Evolutionary conservation across 2,888 invertebrate species (phyloP).

Genomic region (Agriopis leucophaearia): DNA sequence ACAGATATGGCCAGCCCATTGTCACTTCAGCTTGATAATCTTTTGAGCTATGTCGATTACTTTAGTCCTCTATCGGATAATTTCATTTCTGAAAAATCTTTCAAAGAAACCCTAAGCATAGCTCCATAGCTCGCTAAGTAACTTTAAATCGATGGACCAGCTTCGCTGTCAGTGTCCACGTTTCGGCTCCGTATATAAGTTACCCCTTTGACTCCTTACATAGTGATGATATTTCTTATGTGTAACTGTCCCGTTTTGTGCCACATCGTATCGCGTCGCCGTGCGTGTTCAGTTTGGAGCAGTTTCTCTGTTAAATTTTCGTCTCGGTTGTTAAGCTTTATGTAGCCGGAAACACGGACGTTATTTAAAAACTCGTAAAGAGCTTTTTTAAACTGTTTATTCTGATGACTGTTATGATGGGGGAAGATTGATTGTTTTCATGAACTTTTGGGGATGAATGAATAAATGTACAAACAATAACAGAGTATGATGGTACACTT

Average conservation of each 20-base stretch:
- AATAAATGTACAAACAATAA: not conserved
- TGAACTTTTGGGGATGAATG: not conserved
- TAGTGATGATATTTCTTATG: no score
- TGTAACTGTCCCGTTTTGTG: not conserved
- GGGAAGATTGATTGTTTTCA: not conserved
- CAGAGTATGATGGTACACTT: not conserved
- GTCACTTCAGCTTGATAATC: no score
- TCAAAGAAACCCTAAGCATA: no score
- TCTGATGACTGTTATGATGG: slow-evolving; percentile 2
- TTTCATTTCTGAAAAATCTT: no score
- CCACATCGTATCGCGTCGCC: not conserved
- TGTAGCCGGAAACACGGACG: slow-evolving; percentile 2
- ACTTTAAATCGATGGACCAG: no score
- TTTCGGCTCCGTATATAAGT: no score
- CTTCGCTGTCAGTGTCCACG: no score
- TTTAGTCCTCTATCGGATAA: no score
- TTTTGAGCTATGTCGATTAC: no score
- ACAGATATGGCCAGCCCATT: no score
- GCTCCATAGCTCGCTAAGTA: no score
- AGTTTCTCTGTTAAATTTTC: not conserved
- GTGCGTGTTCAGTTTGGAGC: not conserved
- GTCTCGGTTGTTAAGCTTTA: slow-evolving; percentile 2
- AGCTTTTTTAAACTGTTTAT: slow-evolving; percentile 3
- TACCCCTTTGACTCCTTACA: not conserved
- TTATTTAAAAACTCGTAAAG: slow-evolving; percentile 40